Percentiles rank a stretch among this genome's conserved stretches.
Evolutionary conservation across 2,113 vertebrate genomes (phyloP).

Genomic region (Elephas maximus): DNA sequence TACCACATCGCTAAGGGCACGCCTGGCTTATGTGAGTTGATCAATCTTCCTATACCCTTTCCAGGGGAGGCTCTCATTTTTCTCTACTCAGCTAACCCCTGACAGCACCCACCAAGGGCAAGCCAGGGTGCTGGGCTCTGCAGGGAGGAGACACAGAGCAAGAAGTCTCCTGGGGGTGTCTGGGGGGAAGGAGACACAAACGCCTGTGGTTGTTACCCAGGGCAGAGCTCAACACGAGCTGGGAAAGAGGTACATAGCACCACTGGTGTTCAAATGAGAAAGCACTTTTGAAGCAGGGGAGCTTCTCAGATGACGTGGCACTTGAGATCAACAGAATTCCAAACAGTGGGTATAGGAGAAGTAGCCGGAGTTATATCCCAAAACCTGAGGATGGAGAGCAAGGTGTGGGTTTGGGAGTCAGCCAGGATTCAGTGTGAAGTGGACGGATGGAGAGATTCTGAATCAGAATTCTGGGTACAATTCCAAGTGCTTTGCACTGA

Average conservation of each 20-base stretch:
- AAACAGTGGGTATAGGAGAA: background rate
- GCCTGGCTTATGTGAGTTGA: background rate
- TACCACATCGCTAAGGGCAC: background rate
- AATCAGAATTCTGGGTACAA: background rate
- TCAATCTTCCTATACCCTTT: background rate
- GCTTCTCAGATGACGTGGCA: background rate
- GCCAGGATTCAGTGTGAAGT: background rate
- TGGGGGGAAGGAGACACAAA: background rate
- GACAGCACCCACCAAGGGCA: background rate
- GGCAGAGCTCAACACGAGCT: background rate
- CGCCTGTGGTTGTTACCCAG: background rate
- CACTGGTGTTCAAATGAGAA: background rate
- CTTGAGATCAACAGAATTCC: background rate
- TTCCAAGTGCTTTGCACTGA: constrained; percentile 5
- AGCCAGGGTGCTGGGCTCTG: background rate
- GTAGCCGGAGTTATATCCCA: background rate
- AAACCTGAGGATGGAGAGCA: background rate
- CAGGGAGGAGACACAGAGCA: background rate
- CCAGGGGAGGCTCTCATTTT: background rate
- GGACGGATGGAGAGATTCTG: background rate
- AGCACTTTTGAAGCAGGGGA: background rate
- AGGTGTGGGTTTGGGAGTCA: background rate
- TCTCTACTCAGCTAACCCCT: background rate
- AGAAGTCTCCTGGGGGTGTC: background rate
- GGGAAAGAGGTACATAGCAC: background rate